Conservation (phyloP, 2,888 invertebrate genomes). For the Odontocerum albicorne region DNA sequence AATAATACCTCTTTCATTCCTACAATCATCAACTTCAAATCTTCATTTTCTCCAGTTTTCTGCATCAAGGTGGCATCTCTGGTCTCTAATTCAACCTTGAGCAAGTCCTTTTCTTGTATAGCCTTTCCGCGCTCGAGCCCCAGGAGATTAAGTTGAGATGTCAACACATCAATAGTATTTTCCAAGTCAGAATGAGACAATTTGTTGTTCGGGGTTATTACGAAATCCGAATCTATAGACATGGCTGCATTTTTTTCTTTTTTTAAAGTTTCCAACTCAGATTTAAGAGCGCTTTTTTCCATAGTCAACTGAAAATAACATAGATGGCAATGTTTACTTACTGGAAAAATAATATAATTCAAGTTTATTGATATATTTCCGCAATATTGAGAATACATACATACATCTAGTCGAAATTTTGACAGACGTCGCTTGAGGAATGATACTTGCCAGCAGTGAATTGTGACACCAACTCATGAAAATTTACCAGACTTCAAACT, state of each 20-base stretch:
- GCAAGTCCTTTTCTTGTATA: slow-evolving; percentile 52
- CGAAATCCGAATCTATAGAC: not conserved
- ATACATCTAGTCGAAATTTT: no score
- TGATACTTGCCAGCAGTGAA: no score
- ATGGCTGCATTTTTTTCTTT: not conserved
- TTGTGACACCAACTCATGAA: no score
- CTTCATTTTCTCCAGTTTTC: slow-evolving; percentile 48
- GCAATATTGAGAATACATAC: no score
- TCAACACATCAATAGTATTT: slow-evolving; percentile 52
- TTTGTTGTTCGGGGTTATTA: not conserved
- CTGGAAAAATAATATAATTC: no score
- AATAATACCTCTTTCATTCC: slow-evolving; percentile 22
- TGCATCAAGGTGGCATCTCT: slow-evolving; percentile 50
- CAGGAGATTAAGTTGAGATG: slow-evolving; percentile 50
- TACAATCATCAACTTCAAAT: slow-evolving; percentile 40
- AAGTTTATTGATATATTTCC: no score
- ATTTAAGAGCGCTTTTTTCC: slow-evolving; percentile 1
- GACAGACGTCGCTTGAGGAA: no score
- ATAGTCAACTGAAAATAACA: slow-evolving; percentile 7
- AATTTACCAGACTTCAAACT: no score
- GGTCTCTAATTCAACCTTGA: slow-evolving; percentile 54
- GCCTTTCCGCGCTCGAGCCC: slow-evolving; percentile 54
- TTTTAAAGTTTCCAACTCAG: slow-evolving; percentile 3
- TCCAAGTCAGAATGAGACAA: slow-evolving; percentile 38
- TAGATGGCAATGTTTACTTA: no score